Evolutionary conservation across 2,888 invertebrate genomes (phyloP), one percentile per base, ranked within the genome.

Genomic region (Phoenoteleia sp.): DNA sequence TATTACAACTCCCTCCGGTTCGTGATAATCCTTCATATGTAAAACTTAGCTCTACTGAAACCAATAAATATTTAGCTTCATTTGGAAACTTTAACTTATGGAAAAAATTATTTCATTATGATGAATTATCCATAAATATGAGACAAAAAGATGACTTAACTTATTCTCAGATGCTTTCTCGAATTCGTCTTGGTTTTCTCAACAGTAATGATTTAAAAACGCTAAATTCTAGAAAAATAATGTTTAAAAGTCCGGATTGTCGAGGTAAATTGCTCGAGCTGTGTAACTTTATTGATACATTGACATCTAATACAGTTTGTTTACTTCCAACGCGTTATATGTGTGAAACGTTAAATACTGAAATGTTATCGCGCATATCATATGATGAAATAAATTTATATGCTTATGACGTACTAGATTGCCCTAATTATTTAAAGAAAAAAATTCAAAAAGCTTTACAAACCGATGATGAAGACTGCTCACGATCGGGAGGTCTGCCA

Each of bases 1-100:
- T 91, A 15, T 82, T 91, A 33, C 91, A 91, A 23, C 21, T 60
- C 7, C 90, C 89, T 6, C 91, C 91, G 1, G 89, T 90, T 13
- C 86, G 87, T 66, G 87, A 90, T 87, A 71, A 88, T 60, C 87
- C 89, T 79, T 87, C 29, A 88, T 88, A 81, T 75, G 81, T 84
- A 56, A 81, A 86, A 74, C 69, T 91, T 47, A 67, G 85, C 9
- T 27, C 69, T 64, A 25, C 81, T 21, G 85, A 88, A 84, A 75
- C 77, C 71, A 33, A 86, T 33, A 90, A 91, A 71, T 85, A 86
- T 36, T 45, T 90, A 58, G 87, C 88, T 7, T 49, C 3, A 3
- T 33, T 67, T 36, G 67, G 67, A 5, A 52, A 33, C 9, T 33
- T 36, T 67, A 15, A 90, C 82, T 69, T 91, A 21, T 91, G 90